Conservation (phyloP, 2,888 invertebrate species). For the Zhuqinia jingwanae region DNA sequence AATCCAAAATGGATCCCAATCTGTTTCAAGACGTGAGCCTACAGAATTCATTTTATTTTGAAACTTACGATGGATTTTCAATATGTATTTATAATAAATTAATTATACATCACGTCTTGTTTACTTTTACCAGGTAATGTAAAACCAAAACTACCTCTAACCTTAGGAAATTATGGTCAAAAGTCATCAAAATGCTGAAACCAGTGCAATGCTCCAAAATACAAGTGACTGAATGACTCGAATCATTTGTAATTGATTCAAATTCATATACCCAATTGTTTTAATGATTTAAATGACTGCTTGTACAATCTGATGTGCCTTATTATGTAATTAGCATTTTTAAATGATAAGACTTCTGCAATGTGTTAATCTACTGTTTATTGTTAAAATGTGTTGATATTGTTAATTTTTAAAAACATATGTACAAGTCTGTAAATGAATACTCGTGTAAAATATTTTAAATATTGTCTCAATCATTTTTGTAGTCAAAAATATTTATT, state of each 20-base stretch:
- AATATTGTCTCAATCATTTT: not conserved
- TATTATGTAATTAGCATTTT: conserved; percentile 66
- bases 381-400: conserved; percentile 2
- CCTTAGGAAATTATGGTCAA: conserved; percentile 67
- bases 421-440: conserved; percentile 54
- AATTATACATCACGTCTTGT: not conserved
- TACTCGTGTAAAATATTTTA: conserved; percentile 42
- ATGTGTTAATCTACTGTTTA: not conserved
- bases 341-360: conserved; percentile 29
- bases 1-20: conserved; percentile 47
- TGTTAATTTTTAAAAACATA: not conserved
- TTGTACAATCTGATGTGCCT: conserved; percentile 70
- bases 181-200: conserved; percentile 73
- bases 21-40: conserved; percentile 57
- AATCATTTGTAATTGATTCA: not conserved
- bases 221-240: conserved; percentile 15
- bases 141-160: conserved; percentile 68
- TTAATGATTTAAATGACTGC: conserved; percentile 45
- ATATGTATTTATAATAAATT: not conserved
- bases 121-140: conserved; percentile 57
- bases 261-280: not conserved
- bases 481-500: conserved; percentile 37
- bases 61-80: not conserved
- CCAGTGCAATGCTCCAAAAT: conserved; percentile 1
- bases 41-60: not conserved